Evolutionary conservation across 2,113 vertebrate species (phyloP).

Genomic region (Neogale vison): DNA sequence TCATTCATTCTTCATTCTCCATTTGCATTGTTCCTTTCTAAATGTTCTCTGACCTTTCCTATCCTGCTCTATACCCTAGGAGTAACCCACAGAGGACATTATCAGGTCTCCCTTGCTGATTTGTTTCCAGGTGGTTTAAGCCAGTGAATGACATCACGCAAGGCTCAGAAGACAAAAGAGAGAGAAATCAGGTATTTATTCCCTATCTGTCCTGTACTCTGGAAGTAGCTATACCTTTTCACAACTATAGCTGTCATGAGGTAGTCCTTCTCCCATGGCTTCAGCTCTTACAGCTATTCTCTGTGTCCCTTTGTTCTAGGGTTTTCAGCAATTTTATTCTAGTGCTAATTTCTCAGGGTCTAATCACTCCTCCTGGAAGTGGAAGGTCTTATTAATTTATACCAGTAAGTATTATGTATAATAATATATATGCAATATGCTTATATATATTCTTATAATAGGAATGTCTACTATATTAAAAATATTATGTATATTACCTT

Average conservation of each 20-base stretch:
- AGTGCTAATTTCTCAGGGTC: not conserved
- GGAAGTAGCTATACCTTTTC: not conserved
- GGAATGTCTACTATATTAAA: not conserved
- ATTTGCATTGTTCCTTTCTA: not conserved
- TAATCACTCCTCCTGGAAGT: not conserved
- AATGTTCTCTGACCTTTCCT: not conserved
- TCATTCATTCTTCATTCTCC: not conserved
- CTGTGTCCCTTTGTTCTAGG: not conserved
- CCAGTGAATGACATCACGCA: not conserved
- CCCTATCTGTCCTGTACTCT: not conserved
- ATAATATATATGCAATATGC: not conserved
- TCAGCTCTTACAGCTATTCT: not conserved
- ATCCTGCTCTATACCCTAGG: not conserved
- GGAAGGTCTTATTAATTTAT: not conserved
- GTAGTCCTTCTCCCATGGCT: not conserved
- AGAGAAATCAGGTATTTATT: not conserved
- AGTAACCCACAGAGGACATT: not conserved
- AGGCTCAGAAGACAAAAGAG: not conserved
- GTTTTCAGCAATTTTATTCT: not conserved
- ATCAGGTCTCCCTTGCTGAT: not conserved
- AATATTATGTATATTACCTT: not conserved
- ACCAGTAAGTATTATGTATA: not conserved
- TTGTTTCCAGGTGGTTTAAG: not conserved
- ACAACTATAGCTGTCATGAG: not conserved
- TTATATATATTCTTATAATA: not conserved